Evolutionary conservation across 2,888 invertebrate species (phyloP), one percentile per base, ranked within the genome.

Genomic region (Tolmerus cingulatus): DNA sequence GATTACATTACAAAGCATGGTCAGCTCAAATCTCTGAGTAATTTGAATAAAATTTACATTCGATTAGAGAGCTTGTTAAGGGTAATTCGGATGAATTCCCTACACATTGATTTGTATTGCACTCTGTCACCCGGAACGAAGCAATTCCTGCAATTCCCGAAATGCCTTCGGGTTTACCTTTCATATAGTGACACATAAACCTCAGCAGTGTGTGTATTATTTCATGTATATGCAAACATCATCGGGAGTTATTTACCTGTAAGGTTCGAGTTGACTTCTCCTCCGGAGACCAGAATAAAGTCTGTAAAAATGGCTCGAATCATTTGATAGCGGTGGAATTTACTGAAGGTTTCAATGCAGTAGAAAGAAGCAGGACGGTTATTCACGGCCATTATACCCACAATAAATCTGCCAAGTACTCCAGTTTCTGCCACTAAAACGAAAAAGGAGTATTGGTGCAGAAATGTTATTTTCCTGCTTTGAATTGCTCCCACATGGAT

Each of bases 341-440:
- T 23, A 40, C 37, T 84, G 66, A 66, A 84, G 19, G 66, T 27
- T 23, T 74, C 66, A 66, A 37, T 57, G 74, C 84, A 74, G 74
- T 23, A 66, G 37, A 66, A 27, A 19, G 23, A 84, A 40, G 66
- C 40, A 40, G 40, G 14, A 34, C 84, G 66, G 34, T 84, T 84
- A 84, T 74, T 74, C 84, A 84, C 43, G 66, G 37, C 84, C 74
- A 84, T 84, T 84, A 84, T 66, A 84, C 37, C 27, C 79, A 40
- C 84, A 37, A 84, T 84, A 84, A 84, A 84, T 84, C 84, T 84
- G 84, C 84, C 84, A 84, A 84, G 40, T 57, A 30, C 51, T 84
- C 30, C 43, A 40, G 57, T 14, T 23, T 5, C 66, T 57, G 27
- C 37, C 27, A 27, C 57, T 84, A 66, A 66, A 84, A 74, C 51